Percentiles rank a stretch among this genome's conserved stretches.
phyloP scores from a whole-genome alignment of 2,797 vertebrate species.

The Sarcophilus harrisii region DNA sequence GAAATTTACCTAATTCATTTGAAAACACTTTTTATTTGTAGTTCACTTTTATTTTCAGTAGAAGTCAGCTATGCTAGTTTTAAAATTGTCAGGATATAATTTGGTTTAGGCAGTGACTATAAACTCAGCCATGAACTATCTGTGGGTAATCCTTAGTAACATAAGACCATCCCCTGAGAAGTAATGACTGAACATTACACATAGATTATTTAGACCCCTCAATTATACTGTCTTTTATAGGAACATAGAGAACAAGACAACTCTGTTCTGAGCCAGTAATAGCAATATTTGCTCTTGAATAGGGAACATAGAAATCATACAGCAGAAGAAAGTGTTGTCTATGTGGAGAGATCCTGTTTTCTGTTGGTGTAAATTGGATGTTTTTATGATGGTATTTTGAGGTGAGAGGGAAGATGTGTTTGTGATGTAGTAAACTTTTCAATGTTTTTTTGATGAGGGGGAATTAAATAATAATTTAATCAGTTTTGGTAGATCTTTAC shows the following conservation, averaged over 20 bases:
- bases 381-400: constrained; percentile 2
- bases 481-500: not conserved
- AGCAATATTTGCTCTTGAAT: not conserved
- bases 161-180: not conserved
- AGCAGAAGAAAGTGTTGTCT: not conserved
- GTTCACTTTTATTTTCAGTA: not conserved
- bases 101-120: not conserved
- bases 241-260: not conserved
- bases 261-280: not conserved
- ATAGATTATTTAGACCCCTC: not conserved
- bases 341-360: not conserved
- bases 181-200: not conserved
- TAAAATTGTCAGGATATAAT: not conserved
- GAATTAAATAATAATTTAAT: not conserved
- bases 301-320: not conserved
- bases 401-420: not conserved
- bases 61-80: not conserved
- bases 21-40: not conserved
- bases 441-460: not conserved
- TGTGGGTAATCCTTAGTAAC: not conserved
- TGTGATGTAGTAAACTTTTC: not conserved
- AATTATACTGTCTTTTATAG: not conserved
- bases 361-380: not conserved
- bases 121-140: not conserved
- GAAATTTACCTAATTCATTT: not conserved